Base-by-base conservation (phyloP, 1,140 invertebrate species). In the Brachystomella parvula region DNA sequence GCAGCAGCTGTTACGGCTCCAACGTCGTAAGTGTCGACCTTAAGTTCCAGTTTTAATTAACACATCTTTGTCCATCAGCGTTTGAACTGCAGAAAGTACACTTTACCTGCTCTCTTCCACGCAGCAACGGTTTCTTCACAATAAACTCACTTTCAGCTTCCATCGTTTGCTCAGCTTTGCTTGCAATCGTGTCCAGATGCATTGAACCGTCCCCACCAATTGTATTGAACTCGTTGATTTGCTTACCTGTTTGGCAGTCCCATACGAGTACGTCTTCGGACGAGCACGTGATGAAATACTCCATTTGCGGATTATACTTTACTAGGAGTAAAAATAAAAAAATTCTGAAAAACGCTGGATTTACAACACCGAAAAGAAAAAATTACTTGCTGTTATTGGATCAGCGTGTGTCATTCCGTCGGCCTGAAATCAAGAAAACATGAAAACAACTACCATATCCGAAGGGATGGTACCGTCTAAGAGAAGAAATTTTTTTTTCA, bases 181-280 rank as follows among this genome's bases (percentile, higher is more conserved):
- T 60, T 12, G 31, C 32, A 59, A 67, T 67, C 3, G 66, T 67
- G 29, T 67, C 66, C 66, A 67, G 63, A 59, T 67, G 66, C 66
- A 67, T 67, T 3, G 60, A 63, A 2, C 66, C 66, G 44, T 67
- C 66, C 6, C 66, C 66, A 15, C 66, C 66, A 30, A 67, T 67
- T 21, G 66, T 67, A 32, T 67, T 67, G 33, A 67, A 67, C 58
- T 67, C 61, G 3, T 59, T 47, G 19, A 67, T 60, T 19, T 49
- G 29, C n/a, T 58, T 58, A 12, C 66, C 66, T 39, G 66, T 57
- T 6, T 58, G 24, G 33, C 47, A 58, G 24, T 67, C 61, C 66
- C 66, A 67, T 15, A 67, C 66, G 1, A 67, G 28, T 57, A 67
- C 62, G 32, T 67, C 66, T 39, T 67, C 66, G 17, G 29, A 53